These are phyloP conservation scores for Fragum sueziense DNA, from an alignment of 2,888 invertebrate species.

Conservation along the genomic window DNA sequence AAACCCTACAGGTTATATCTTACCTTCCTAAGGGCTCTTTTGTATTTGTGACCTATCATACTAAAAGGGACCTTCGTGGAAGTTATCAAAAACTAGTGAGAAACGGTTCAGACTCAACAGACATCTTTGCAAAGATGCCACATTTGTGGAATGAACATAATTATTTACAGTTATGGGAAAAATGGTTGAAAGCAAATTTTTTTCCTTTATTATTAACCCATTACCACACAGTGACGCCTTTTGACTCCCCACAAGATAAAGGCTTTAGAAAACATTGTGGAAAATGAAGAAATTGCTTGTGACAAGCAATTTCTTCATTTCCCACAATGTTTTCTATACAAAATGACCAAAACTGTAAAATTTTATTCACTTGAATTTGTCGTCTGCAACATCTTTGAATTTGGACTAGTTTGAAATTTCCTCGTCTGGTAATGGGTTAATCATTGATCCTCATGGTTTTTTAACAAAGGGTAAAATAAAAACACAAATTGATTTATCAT, in stretches of 20 bases:
- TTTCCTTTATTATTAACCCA: not conserved
- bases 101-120: not conserved
- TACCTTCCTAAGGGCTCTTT: not conserved
- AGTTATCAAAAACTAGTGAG: not conserved
- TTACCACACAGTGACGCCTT: no score
- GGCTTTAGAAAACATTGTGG: no score
- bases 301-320: conserved; percentile 4
- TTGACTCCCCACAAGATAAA: no score
- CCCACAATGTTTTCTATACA: not conserved
- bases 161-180: not conserved
- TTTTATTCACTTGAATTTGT: no score
- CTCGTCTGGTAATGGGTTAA: not conserved
- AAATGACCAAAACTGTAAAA: not conserved
- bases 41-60: not conserved
- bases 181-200: not conserved
- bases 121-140: not conserved
- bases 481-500: not conserved
- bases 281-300: conserved; percentile 10
- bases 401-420: not conserved
- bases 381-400: no score
- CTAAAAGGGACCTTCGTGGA: not conserved
- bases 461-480: not conserved
- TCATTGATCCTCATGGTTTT: no score
- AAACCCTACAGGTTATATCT: no score
- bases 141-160: not conserved